Evolutionary conservation across 2,797 vertebrate species (phyloP).

Genomic region (Anguilla obscura): DNA sequence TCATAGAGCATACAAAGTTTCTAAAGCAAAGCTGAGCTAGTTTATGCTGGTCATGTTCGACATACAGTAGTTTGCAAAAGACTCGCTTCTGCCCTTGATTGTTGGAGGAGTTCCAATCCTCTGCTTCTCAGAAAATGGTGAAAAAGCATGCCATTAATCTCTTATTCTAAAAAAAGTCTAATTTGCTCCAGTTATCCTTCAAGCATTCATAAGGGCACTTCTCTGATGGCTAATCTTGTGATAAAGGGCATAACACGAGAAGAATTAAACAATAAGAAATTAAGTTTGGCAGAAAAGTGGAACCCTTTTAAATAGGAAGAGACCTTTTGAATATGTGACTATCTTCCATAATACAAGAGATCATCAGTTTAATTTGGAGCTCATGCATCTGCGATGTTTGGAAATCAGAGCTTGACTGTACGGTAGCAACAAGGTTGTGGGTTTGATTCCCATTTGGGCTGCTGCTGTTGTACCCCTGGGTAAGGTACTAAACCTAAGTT

Average conservation of each 20-base stretch:
- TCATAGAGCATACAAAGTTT: neutral
- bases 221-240: neutral
- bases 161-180: neutral
- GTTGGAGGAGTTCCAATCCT: neutral
- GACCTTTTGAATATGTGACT: neutral
- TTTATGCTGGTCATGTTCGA: neutral
- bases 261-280: neutral
- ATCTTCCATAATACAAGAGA: neutral
- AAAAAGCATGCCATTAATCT: constrained; percentile 1
- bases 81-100: neutral
- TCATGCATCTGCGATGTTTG: neutral
- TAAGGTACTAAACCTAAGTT: neutral
- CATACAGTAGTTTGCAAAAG: neutral
- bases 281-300: neutral
- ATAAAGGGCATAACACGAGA: neutral
- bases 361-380: neutral
- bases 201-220: neutral
- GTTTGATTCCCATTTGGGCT: neutral
- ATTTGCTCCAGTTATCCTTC: neutral
- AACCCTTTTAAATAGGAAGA: neutral
- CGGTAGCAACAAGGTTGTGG: neutral
- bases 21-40: neutral
- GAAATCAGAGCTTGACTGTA: neutral
- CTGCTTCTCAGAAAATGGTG: neutral
- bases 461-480: too few species aligned